phyloP scores from a whole-genome alignment of 2,797 vertebrate species.

The Sciurus carolinensis region DNA sequence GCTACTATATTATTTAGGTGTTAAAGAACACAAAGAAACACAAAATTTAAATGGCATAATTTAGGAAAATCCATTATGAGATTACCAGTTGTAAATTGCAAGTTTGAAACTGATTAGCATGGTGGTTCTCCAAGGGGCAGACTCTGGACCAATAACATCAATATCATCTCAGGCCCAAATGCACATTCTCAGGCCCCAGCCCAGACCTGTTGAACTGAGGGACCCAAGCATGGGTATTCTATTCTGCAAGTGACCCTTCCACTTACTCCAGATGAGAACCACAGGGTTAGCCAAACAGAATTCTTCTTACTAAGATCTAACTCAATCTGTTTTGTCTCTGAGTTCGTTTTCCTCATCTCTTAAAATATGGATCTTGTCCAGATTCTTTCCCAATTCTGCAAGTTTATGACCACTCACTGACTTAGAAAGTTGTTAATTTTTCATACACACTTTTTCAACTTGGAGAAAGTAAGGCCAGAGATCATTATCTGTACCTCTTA shows the following conservation, averaged over 20 bases:
- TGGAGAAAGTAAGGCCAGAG: not conserved
- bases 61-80: constrained; percentile 15
- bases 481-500: not conserved
- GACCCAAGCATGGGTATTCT: not conserved
- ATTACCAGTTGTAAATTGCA: constrained; percentile 45
- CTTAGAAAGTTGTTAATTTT: not conserved
- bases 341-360: constrained; percentile 10
- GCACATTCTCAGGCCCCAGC: not conserved
- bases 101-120: not conserved
- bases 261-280: not conserved
- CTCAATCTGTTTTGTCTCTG: not conserved
- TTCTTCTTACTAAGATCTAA: not conserved
- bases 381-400: not conserved
- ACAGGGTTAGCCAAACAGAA: not conserved
- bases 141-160: not conserved
- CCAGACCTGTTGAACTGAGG: not conserved
- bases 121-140: not conserved
- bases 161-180: not conserved
- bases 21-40: constrained; percentile 56
- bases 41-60: constrained; percentile 40
- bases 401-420: not conserved
- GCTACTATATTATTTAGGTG: constrained; percentile 39
- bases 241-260: not conserved
- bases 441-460: not conserved
- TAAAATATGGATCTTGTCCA: not conserved